Evolutionary conservation across 2,797 vertebrate genomes (phyloP), one percentile per base, ranked within the genome.

Genomic region (Peromyscus nudipes): DNA sequence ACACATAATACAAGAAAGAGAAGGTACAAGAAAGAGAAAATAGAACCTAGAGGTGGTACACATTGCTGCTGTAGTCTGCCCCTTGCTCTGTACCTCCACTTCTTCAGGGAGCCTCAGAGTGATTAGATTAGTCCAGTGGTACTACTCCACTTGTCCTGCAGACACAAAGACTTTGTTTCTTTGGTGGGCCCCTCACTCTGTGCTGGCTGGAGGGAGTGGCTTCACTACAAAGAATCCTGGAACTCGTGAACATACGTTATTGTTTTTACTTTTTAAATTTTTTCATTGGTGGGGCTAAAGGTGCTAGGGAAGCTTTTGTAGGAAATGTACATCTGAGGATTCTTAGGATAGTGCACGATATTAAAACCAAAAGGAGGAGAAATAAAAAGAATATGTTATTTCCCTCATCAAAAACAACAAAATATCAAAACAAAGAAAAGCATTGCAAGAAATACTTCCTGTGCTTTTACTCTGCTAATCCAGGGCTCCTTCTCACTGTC

Each of bases 1-100:
- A 88, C 73, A 96, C 90, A 85, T 77, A 89, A 94, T 90, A 64
- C 60, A 85, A 85, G 67, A 76, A 80, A 93, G 64, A 89, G 37
- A 67, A 90, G 79, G 19, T 76, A 6, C 23, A 93, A 34, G 52
- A 60, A 91, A 85, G 14, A 95, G 75, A 77, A 93, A 89, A 71
- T 21, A 93, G 86, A 96, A 69, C 52, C 10, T 67, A 75, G 37
- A 84, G 6, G 34, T 71, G 21, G 17, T 34, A 13, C 8, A 34
- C 71, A 69, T 65, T 37, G 40, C 13, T n/a, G 23, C 34, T 79
- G 46, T 6, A 80, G 43, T 40, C 46, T 76, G 14, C 71, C 16
- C 31, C 40, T 84, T 29, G 17, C n/a, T 92, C 67, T 94, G n/a
- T 21, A 19, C 25, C 37, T 73, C 12, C 19, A 67, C 88, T 84